Conservation (phyloP, 2,113 vertebrate species). For the Choloepus hoffmanni region DNA sequence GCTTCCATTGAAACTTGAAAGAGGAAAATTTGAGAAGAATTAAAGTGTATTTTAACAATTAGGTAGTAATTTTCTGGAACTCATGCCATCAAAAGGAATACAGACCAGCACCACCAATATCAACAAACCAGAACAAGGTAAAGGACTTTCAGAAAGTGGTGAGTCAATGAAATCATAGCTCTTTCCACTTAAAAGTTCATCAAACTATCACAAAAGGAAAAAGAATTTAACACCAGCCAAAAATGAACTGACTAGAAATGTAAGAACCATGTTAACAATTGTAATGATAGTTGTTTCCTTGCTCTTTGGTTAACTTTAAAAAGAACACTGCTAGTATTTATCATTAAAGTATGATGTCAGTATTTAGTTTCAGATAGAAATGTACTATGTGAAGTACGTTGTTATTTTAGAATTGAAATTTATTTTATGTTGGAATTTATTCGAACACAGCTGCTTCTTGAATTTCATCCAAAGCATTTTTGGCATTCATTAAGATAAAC, state of each 20-base stretch:
- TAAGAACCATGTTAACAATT: not conserved
- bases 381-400: not conserved
- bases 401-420: constrained; percentile 11
- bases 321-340: not conserved
- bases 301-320: constrained; percentile 34
- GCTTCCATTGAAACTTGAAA: not conserved
- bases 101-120: not conserved
- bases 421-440: not conserved
- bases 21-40: constrained; percentile 7
- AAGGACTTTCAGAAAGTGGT: not conserved
- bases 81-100: not conserved
- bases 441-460: not conserved
- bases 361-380: not conserved
- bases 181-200: not conserved
- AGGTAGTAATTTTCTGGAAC: constrained; percentile 20
- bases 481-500: constrained; percentile 7
- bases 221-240: not conserved
- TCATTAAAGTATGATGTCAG: not conserved
- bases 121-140: not conserved
- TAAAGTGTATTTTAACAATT: constrained; percentile 43
- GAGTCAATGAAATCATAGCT: constrained; percentile 4
- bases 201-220: not conserved
- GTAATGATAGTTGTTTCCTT: not conserved
- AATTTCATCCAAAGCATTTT: constrained; percentile 10
- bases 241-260: not conserved